These are phyloP conservation scores for Anodontia alba DNA, from an alignment of 2,888 invertebrate species.

Conservation along the genomic window DNA sequence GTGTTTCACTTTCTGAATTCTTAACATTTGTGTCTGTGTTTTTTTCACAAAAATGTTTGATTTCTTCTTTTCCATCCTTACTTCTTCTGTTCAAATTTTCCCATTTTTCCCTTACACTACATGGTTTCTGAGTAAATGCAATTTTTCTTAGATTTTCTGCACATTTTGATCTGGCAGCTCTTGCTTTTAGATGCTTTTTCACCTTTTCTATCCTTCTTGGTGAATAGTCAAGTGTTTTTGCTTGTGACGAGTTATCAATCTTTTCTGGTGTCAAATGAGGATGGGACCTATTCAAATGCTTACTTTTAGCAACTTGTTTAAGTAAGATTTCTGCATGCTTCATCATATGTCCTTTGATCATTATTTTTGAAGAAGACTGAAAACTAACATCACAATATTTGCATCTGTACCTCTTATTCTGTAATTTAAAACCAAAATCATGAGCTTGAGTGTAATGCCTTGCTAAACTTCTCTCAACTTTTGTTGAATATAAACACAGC, in stretches of 20 bases:
- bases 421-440: slow-evolving; percentile 39
- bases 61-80: too few species aligned
- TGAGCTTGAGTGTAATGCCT: slow-evolving; percentile 50
- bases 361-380: slow-evolving; percentile 20
- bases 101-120: not conserved
- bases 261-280: slow-evolving; percentile 9
- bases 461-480: not conserved
- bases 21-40: too few species aligned
- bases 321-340: slow-evolving; percentile 28
- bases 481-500: not conserved
- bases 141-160: slow-evolving; percentile 55
- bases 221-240: not conserved
- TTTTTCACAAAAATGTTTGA: too few species aligned
- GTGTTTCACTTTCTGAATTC: too few species aligned
- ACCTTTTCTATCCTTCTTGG: slow-evolving; percentile 19
- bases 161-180: slow-evolving; percentile 48
- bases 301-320: slow-evolving; percentile 22
- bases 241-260: not conserved
- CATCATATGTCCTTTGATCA: slow-evolving; percentile 38
- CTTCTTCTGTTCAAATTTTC: not conserved
- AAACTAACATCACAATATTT: slow-evolving; percentile 38
- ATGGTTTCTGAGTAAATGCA: not conserved
- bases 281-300: not conserved
- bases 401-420: slow-evolving; percentile 27
- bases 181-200: slow-evolving; percentile 45